A percentile compares a stretch with the other conserved stretches of the same genome.
phyloP scores from a whole-genome alignment of 2,113 vertebrate genomes.

The Pseudopipra pipra region DNA sequence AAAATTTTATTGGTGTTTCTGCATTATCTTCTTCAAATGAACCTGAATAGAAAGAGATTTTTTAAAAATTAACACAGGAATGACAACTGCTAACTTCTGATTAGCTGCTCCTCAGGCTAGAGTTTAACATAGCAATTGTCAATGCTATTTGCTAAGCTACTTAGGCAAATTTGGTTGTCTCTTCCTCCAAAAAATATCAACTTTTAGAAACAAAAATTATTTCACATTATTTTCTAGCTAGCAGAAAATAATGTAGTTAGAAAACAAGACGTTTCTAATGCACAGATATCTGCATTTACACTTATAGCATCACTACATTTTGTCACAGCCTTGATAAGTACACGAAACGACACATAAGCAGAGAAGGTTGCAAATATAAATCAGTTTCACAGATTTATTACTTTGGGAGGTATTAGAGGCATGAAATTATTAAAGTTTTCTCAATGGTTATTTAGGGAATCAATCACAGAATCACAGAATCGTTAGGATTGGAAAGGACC shows the following conservation, averaged over 20 bases:
- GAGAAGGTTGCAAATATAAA: background rate
- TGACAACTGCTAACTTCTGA: background rate
- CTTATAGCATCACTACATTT: background rate
- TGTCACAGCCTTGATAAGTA: background rate
- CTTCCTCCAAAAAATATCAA: background rate
- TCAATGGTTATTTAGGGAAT: background rate
- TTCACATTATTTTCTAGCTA: background rate
- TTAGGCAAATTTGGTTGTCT: background rate
- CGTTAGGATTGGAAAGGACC: background rate
- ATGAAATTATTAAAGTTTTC: background rate
- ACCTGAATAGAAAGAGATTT: slow-evolving; percentile 65
- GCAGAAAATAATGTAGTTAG: background rate
- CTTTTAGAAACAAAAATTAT: background rate
- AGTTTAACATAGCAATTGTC: background rate
- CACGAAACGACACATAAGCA: background rate
- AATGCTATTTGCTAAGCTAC: background rate
- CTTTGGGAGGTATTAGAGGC: background rate
- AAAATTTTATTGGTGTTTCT: slow-evolving; percentile 78
- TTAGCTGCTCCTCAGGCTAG: background rate
- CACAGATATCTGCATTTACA: background rate
- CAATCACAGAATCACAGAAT: background rate
- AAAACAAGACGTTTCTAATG: background rate
- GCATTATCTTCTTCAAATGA: slow-evolving; percentile 86
- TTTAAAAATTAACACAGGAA: background rate
- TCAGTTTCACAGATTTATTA: background rate